Base-by-base conservation (phyloP, 2,888 invertebrate genomes). In the Melanargia galathea region DNA sequence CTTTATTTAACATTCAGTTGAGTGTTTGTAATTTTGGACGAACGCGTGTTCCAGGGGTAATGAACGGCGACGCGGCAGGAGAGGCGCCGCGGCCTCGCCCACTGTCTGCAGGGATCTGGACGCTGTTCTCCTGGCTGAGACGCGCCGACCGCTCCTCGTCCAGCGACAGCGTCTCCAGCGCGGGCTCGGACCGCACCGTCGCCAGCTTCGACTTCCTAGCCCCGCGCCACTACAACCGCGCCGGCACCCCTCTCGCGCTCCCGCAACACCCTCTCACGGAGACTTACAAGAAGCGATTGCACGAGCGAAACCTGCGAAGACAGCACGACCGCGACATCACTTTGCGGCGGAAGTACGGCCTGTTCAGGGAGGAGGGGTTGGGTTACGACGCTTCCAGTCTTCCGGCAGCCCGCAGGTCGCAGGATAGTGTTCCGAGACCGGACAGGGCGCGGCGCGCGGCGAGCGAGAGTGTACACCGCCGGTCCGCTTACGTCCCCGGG, bases 71-170 rank as follows among this genome's bases (percentile, higher is more conserved):
- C 70, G 80, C 72, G 66, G 83, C 73, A 68, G 71, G 63, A 63
- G 85, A 80, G 81, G 76, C 76, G 65, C 69, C 77, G 65, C 87
- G 88, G 73, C 81, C 86, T 75, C 90, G 92, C 69, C 90, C 91
- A 30, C 78, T 87, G 65, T 91, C 90, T 65, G 84, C 82, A 67
- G 92, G 92, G 72, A 83, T 92, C 74, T 87, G 91, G 84, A 94
- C 95, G 62, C 90, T 96, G 77, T 92, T 95, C 78, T 93, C 93
- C 84, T 96, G 96, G 96, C 93, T 96, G 79, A 94, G 94, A 69
- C 93, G 94, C 68, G 89, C 89, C 70, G 92, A 92, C 67, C 81
- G 88, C 62, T 77, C 80, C 30, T 81, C 82, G 52, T 87, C 81
- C 60, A 82, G 74, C 71, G 88, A 86, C 33, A 95, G 95, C 79